Evolutionary conservation across 1,140 invertebrate genomes (phyloP), one percentile per base, ranked within the genome.

Genomic region (Propsilocerus akamusi): DNA sequence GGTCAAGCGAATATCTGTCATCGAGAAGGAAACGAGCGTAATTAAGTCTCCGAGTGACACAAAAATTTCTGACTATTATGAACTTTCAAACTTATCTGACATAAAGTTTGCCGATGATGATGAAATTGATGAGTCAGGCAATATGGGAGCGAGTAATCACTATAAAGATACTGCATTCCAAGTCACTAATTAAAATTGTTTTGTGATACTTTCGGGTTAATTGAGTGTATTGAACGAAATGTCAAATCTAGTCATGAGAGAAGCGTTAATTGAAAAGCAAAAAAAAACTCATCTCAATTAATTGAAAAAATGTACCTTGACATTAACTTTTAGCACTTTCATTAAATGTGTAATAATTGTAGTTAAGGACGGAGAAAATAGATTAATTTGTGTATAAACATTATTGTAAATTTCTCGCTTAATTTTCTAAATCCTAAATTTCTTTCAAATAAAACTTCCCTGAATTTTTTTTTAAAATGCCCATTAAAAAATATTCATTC

Each of bases 31-130:
- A 52, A 71, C 69, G 1, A 59, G 62, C 34, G 60, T 69, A 23
- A 69, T 70, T 46, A 72, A 69, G 50, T 62, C 63, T 0, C 60
- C 67, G 1, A 57, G 56, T 48, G 30, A 48, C 24, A 57, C 53
- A 20, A 57, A 59, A 53, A 48, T 62, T 30, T 54, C 63, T 25
- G 61, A 68, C 17, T 65, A 59, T 52, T 59, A 67, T 12, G 57
- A 57, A 25, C 54, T 70, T 30, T 67, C 70, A 32, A n/a, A n/a
- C n/a, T n/a, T n/a, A 6, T 41, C 34, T n/a, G 69, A 72, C 46
- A 71, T 72, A 11, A 67, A 68, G 51, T 72, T 67, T 54, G 71
- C 67, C n/a, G 71, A 72, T 53, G 70, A 72, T 52, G 62, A 69
- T 56, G 55, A 59, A 47, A 17, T 34, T 37, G 58, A 61, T 14